A percentile compares a stretch with the other conserved stretches of the same genome.
Evolutionary conservation across 2,888 invertebrate genomes (phyloP).

Genomic region (Nysson spinosus): DNA sequence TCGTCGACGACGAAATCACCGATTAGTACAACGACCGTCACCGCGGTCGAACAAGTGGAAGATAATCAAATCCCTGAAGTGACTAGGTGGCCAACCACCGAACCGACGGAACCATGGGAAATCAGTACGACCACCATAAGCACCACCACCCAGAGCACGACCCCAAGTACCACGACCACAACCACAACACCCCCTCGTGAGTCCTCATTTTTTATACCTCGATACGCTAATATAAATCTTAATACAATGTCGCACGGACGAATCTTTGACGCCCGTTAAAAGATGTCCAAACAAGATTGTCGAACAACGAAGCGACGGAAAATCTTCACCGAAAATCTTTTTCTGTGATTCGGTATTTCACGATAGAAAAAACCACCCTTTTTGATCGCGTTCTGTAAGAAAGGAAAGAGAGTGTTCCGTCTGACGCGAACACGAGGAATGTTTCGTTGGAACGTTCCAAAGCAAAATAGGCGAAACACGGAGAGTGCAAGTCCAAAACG

Average conservation of each 20-base stretch:
- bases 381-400: slow-evolving; percentile 37
- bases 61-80: slow-evolving; percentile 74
- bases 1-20: slow-evolving; percentile 78
- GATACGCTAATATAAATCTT: no score
- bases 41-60: slow-evolving; percentile 66
- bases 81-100: slow-evolving; percentile 67
- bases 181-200: slow-evolving; percentile 78
- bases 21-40: slow-evolving; percentile 75
- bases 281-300: no score
- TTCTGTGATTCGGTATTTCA: slow-evolving; percentile 9
- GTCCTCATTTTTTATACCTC: slow-evolving; percentile 34
- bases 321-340: no score
- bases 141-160: slow-evolving; percentile 70
- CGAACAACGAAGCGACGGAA: neutral
- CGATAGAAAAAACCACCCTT: slow-evolving; percentile 14
- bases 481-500: neutral
- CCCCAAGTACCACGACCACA: slow-evolving; percentile 72
- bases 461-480: slow-evolving; percentile 11
- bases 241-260: no score
- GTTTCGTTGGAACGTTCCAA: slow-evolving; percentile 31
- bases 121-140: slow-evolving; percentile 68
- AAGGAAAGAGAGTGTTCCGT: slow-evolving; percentile 40
- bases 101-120: slow-evolving; percentile 65
- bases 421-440: neutral
- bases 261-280: no score